Conservation (phyloP, 2,888 invertebrate genomes). For the Tenthredo mesomela region DNA sequence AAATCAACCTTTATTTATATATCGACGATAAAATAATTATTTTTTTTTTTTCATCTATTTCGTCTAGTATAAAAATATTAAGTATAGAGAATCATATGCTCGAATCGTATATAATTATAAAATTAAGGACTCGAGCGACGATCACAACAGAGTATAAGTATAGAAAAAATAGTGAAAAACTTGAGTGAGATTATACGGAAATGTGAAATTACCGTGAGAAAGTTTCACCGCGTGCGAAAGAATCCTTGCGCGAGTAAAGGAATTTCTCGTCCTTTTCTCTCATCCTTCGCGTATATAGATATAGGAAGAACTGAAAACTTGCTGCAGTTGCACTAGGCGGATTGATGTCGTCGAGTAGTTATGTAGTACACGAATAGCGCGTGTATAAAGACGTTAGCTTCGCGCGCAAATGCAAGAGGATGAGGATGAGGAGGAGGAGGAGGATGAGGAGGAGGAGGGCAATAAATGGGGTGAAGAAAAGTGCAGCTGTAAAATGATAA, state of each 20-base stretch:
- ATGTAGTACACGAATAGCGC: not conserved
- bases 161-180: slow-evolving; percentile 47
- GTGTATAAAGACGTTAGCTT: slow-evolving; percentile 24
- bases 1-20: not conserved
- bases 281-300: not conserved
- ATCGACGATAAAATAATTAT: not conserved
- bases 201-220: slow-evolving; percentile 65
- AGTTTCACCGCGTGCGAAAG: slow-evolving; percentile 49
- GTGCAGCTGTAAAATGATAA: slow-evolving; percentile 48
- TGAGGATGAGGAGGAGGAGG: no score
- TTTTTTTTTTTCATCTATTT: not conserved
- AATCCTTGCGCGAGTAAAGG: slow-evolving; percentile 12
- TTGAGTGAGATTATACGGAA: slow-evolving; percentile 55
- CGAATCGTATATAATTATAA: not conserved
- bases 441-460: no score
- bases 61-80: no score
- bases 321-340: not conserved
- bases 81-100: not conserved
- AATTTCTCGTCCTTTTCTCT: slow-evolving; percentile 39
- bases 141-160: not conserved
- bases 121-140: not conserved
- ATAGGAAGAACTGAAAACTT: not conserved
- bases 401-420: not conserved
- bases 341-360: slow-evolving; percentile 1
- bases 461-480: not conserved